Percentiles rank a stretch among this genome's conserved stretches.
These are phyloP conservation scores for Strix uralensis DNA, from an alignment of 2,113 vertebrate genomes.

Conservation along the genomic window DNA sequence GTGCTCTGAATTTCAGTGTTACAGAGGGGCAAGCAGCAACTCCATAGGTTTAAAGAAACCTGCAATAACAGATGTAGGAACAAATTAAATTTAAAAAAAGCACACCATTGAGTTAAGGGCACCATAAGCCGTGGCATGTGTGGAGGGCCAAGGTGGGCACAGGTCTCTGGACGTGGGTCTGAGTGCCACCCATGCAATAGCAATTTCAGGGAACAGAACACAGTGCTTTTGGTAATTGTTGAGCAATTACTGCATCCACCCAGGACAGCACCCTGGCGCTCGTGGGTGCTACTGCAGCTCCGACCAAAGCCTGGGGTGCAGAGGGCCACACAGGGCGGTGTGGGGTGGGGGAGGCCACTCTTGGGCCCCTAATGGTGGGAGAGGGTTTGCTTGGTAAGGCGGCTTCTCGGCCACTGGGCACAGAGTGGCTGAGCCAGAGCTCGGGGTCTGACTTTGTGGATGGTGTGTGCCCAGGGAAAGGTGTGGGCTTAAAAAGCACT, in stretches of 20 bases:
- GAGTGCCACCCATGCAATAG: background rate
- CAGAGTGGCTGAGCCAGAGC: background rate
- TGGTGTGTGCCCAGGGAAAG: background rate
- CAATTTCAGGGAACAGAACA: background rate
- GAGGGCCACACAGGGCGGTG: fast-evolving
- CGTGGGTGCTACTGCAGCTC: background rate
- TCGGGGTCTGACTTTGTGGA: background rate
- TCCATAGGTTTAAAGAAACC: background rate
- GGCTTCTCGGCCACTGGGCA: fast-evolving
- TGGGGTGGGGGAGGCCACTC: too few relatives aligned
- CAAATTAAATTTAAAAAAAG: background rate
- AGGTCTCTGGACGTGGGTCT: fast-evolving
- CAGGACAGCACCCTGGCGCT: fast-evolving
- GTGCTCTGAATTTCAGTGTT: background rate
- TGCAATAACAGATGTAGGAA: background rate
- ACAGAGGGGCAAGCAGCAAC: background rate
- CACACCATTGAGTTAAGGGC: background rate
- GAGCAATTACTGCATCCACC: too few relatives aligned
- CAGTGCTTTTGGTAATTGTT: background rate
- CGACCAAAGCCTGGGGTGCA: fast-evolving
- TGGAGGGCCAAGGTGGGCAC: fast-evolving
- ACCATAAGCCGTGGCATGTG: fast-evolving
- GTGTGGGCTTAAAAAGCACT: background rate
- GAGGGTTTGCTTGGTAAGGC: background rate
- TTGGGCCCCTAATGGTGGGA: background rate